A percentile compares a stretch with the other conserved stretches of the same genome.
Conservation (phyloP, 1,140 invertebrate species). For the Frieseomelitta varia region DNA sequence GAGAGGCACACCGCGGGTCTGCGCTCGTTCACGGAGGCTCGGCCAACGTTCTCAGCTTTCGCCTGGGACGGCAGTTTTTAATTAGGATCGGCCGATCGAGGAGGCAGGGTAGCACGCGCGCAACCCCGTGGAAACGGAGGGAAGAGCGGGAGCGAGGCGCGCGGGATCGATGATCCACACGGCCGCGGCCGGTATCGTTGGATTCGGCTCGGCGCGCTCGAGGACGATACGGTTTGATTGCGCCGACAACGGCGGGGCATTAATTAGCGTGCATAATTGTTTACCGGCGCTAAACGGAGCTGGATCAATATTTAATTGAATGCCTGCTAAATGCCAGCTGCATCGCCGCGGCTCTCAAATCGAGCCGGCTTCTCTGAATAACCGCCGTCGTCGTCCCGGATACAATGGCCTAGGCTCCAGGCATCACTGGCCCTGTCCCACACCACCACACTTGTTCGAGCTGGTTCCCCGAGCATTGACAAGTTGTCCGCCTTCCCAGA, state of each 20-base stretch:
- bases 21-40: not conserved
- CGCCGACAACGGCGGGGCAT: conserved; percentile 76
- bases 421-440: not conserved
- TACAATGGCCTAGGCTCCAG: conserved; percentile 53
- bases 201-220: conserved; percentile 57
- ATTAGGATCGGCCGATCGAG: conserved; percentile 56
- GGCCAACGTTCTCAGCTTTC: not conserved
- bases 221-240: conserved; percentile 77
- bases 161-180: conserved; percentile 64
- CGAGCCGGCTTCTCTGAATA: conserved; percentile 74
- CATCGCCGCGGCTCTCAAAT: conserved; percentile 77
- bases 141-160: conserved; percentile 1
- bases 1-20: not conserved
- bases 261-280: conserved; percentile 82
- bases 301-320: conserved; percentile 82
- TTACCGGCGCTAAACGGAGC: conserved; percentile 79
- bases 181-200: conserved; percentile 29
- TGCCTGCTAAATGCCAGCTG: conserved; percentile 80
- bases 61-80: conserved; percentile 38
- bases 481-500: too few relatives aligned
- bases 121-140: not conserved
- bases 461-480: too few relatives aligned
- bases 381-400: conserved; percentile 56
- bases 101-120: not conserved
- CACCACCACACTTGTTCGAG: conserved; percentile 23